These are phyloP conservation scores for Loris lydekkerianus DNA, from an alignment of 2,797 vertebrate genomes.

Conservation along the genomic window DNA sequence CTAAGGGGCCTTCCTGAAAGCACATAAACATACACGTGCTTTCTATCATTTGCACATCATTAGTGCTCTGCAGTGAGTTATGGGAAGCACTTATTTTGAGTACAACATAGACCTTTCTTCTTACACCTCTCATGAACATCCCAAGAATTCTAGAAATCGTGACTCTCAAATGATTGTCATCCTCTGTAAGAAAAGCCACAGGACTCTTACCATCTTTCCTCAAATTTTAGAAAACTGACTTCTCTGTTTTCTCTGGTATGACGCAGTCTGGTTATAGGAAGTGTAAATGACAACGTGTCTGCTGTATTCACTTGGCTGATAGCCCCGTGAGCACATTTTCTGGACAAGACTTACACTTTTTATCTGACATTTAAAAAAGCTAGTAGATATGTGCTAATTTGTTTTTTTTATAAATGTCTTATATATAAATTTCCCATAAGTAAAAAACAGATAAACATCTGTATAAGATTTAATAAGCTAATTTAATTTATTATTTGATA, in stretches of 20 bases:
- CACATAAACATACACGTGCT: neutral
- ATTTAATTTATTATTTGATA: neutral
- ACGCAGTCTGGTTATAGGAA: neutral
- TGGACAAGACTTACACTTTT: neutral
- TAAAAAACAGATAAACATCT: neutral
- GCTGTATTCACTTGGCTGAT: neutral
- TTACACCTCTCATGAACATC: neutral
- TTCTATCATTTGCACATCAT: neutral
- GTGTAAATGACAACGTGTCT: neutral
- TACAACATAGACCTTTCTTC: neutral
- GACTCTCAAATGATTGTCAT: neutral
- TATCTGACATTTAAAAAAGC: neutral
- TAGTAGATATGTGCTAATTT: constrained; percentile 1
- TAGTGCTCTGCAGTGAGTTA: neutral
- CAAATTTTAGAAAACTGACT: neutral
- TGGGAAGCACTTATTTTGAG: neutral
- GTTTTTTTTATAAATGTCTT: neutral
- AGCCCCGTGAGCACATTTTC: neutral
- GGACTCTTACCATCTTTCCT: neutral
- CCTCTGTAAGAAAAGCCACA: neutral
- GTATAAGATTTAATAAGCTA: constrained; percentile 1
- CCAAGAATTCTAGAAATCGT: constrained; percentile 21
- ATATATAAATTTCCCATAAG: neutral
- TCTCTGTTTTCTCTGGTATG: neutral
- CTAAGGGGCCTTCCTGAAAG: neutral